Evolutionary conservation across 2,113 vertebrate species (phyloP).

Genomic region (Aix galericulata): DNA sequence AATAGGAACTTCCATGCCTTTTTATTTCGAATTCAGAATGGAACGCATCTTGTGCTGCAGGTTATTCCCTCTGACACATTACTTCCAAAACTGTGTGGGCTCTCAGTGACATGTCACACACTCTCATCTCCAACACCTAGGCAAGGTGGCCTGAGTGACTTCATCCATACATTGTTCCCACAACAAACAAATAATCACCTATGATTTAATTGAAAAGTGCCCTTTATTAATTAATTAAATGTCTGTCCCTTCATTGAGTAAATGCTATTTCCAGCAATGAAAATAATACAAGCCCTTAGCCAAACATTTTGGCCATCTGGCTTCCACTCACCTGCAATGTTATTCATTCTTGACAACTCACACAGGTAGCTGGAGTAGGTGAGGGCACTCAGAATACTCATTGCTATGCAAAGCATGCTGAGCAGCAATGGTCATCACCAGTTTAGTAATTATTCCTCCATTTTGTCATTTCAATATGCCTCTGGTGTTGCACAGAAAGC

Average conservation of each 20-base stretch:
- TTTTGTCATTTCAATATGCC: constrained; percentile 44
- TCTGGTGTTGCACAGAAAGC: background rate
- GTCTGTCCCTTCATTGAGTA: background rate
- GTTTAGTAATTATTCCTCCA: constrained; percentile 50
- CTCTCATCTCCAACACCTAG: background rate
- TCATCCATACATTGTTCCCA: background rate
- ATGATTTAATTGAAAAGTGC: background rate
- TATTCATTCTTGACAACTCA: rapidly evolving
- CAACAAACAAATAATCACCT: background rate
- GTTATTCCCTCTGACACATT: background rate
- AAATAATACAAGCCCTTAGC: background rate
- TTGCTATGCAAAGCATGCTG: background rate
- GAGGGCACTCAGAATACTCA: background rate
- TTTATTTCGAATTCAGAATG: background rate
- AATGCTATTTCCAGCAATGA: background rate
- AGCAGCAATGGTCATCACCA: background rate
- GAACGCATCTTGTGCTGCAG: background rate
- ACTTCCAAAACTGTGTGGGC: background rate
- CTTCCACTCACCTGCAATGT: background rate
- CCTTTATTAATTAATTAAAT: background rate
- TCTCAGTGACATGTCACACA: background rate
- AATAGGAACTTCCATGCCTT: background rate
- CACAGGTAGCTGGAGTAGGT: background rate
- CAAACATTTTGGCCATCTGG: background rate
- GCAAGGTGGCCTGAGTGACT: background rate